Percentiles rank a stretch among this genome's conserved stretches.
Evolutionary conservation across 2,797 vertebrate genomes (phyloP).

Genomic region (Apodemus agrarius): DNA sequence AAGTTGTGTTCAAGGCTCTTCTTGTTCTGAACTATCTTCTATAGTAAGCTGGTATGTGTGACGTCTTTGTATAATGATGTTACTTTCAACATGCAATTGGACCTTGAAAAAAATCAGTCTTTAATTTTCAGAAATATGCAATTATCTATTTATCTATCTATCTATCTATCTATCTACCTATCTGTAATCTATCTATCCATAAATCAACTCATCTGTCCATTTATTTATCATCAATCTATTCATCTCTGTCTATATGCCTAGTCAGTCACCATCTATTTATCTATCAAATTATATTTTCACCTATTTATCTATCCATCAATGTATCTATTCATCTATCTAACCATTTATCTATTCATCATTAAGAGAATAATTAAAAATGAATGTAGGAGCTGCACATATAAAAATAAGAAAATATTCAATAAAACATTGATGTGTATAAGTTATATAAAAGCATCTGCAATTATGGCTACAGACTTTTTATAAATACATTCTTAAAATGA

Average conservation of each 20-base stretch:
- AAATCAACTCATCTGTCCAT: background rate
- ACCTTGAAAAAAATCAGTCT: constrained; percentile 4
- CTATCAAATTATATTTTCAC: background rate
- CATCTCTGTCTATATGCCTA: background rate
- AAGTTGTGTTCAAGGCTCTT: background rate
- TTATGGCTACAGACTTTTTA: background rate
- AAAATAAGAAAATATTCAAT: background rate
- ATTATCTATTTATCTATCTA: background rate
- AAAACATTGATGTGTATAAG: background rate
- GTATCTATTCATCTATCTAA: background rate
- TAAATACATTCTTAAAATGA: background rate
- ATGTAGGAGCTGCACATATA: background rate
- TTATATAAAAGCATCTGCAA: background rate
- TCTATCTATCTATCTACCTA: background rate
- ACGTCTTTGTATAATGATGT: background rate
- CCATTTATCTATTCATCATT: background rate
- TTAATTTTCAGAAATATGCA: constrained; percentile 38
- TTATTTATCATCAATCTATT: background rate
- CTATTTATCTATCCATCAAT: background rate
- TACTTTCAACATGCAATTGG: background rate
- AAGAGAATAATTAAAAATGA: background rate
- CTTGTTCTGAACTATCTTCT: background rate
- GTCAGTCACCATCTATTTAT: background rate
- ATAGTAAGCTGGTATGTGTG: background rate
- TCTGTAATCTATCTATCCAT: background rate